These are phyloP conservation scores for Cosmia trapezina DNA, from an alignment of 2,888 invertebrate species.

Conservation along the genomic window DNA sequence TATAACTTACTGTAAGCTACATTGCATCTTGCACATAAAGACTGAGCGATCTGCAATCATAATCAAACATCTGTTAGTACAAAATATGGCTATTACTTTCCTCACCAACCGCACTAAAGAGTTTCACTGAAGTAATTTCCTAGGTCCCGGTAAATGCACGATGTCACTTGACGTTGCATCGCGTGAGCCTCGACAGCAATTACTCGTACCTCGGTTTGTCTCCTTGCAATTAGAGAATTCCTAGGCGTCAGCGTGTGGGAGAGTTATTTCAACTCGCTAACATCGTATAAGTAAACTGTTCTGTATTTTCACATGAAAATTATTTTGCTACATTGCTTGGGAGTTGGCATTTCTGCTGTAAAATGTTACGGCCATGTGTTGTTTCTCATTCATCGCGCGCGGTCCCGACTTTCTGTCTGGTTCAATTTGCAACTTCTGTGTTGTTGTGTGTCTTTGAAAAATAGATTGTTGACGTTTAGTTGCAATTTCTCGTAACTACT, in stretches of 20 bases:
- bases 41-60: background rate
- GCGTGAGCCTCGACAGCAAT: conserved; percentile 70
- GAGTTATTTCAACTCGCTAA: conserved; percentile 77
- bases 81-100: conserved; percentile 46
- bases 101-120: conserved; percentile 44
- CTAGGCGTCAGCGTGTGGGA: conserved; percentile 81
- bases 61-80: conserved; percentile 31
- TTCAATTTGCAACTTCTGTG: conserved; percentile 34
- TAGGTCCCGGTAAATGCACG: conserved; percentile 52
- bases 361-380: conserved; percentile 46
- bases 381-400: conserved; percentile 47
- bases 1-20: background rate
- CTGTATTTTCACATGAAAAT: conserved; percentile 66
- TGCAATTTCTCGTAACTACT: background rate
- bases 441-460: conserved; percentile 18
- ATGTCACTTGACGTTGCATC: conserved; percentile 62
- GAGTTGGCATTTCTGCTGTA: conserved; percentile 35
- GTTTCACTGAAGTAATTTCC: conserved; percentile 48
- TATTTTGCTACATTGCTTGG: conserved; percentile 56
- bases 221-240: conserved; percentile 80
- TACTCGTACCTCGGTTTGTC: conserved; percentile 69
- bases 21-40: background rate
- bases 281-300: conserved; percentile 70
- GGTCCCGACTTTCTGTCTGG: conserved; percentile 20
- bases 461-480: background rate